Percentiles rank a stretch among this genome's conserved stretches.
These are phyloP conservation scores for Hippocampus barbouri DNA, from an alignment of 2,113 vertebrate genomes.

Conservation along the genomic window DNA sequence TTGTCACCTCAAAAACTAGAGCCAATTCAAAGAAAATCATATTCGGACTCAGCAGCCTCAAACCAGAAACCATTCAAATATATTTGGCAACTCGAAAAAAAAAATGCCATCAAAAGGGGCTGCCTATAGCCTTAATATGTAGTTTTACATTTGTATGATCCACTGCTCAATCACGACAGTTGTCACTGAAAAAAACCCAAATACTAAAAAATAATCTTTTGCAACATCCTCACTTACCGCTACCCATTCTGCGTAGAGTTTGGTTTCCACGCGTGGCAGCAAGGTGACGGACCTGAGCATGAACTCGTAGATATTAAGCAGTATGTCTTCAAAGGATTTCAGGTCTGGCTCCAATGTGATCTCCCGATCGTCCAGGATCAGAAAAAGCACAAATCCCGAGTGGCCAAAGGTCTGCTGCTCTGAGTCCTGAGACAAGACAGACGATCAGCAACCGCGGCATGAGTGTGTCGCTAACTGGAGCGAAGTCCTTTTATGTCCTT, in stretches of 20 bases:
- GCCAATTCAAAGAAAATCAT: too few relatives aligned
- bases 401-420: conserved; percentile 71
- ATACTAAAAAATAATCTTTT: too few relatives aligned
- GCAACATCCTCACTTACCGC: conserved; percentile 51
- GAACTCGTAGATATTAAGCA: conserved; percentile 76
- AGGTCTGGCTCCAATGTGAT: conserved; percentile 83
- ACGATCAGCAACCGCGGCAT: not conserved
- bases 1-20: too few relatives aligned
- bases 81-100: too few relatives aligned
- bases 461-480: not conserved
- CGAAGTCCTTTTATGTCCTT: conserved; percentile 26
- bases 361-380: conserved; percentile 71
- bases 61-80: too few relatives aligned
- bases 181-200: too few relatives aligned
- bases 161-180: too few relatives aligned
- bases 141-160: too few relatives aligned
- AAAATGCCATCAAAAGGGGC: too few relatives aligned
- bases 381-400: conserved; percentile 78
- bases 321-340: conserved; percentile 64
- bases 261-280: conserved; percentile 82
- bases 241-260: conserved; percentile 77
- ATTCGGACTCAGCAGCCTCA: too few relatives aligned
- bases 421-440: conserved; percentile 64
- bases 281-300: conserved; percentile 78
- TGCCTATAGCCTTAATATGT: too few relatives aligned